phyloP scores from a whole-genome alignment of 2,888 invertebrate genomes.

The Drosophila acutilabella region DNA sequence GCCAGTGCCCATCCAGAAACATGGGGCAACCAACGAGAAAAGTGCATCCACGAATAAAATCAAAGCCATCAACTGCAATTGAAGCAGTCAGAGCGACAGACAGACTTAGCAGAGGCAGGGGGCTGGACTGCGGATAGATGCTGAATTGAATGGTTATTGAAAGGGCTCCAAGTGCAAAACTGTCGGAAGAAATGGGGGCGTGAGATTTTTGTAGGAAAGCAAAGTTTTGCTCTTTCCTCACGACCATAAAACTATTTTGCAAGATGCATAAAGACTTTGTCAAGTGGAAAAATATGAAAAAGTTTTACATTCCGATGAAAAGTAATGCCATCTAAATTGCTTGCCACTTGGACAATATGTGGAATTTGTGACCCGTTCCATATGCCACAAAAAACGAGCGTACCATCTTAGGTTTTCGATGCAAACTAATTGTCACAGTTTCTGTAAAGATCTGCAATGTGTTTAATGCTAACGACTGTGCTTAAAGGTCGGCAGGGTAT shows the following conservation, averaged over 20 bases:
- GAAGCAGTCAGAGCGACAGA: constrained; percentile 39
- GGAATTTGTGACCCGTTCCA: constrained; percentile 42
- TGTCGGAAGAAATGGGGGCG: neutral
- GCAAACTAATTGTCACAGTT: constrained; percentile 58
- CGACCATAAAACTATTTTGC: constrained; percentile 78
- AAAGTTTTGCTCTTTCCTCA: constrained; percentile 67
- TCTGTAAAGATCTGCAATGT: neutral
- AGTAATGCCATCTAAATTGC: constrained; percentile 66
- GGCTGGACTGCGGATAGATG: constrained; percentile 10
- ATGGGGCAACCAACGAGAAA: constrained; percentile 69
- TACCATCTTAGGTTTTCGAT: constrained; percentile 16
- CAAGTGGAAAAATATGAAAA: constrained; percentile 81
- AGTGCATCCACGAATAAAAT: constrained; percentile 81
- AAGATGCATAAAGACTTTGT: constrained; percentile 79
- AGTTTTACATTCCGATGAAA: constrained; percentile 78
- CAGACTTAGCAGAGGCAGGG: neutral
- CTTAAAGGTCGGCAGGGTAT: neutral
- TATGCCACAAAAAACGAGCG: constrained; percentile 24
- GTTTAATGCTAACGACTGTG: neutral
- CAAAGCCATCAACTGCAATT: constrained; percentile 81
- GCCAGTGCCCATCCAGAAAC: constrained; percentile 33
- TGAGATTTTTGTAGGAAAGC: constrained; percentile 33
- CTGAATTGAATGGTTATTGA: constrained; percentile 80
- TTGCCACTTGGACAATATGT: constrained; percentile 55
- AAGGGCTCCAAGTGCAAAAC: constrained; percentile 49